Base-by-base conservation (phyloP, 2,888 invertebrate genomes). In the Cenopis cana region DNA sequence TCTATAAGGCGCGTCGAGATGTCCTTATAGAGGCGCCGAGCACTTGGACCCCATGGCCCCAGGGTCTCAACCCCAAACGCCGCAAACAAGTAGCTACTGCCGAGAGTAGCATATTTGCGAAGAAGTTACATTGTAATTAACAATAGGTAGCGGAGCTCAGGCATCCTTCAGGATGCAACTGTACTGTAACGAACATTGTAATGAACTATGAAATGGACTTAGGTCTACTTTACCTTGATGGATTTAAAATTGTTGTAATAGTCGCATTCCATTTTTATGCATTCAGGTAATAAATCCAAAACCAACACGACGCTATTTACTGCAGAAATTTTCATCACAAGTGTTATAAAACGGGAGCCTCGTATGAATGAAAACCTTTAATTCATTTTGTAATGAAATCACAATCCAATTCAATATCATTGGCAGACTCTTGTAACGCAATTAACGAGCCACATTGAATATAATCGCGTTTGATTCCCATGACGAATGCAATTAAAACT, bases 401-500 rank as follows among this genome's bases (percentile, higher is more conserved):
- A 54, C 18, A 38, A 52, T 52, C 18, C 52, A 52, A 62, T 64
- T 54, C 20, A 36, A 9, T 24, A 38, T 64, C n/a, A 54, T 38
- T 54, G 5, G 4, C n/a, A 5, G 20, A 6, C 38, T 62, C 36
- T 64, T 38, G 38, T 54, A 38, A 52, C 9, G 10, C 41, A 14
- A 14, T 41, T 14, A 50, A 10, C 50, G 18, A 46, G 33, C 52
- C 54, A 38, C 59, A 33, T 33, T 60, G 36, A 52, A 29, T 60
- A 52, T 54, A 59, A 60, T 68, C 18, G 60, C 14, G 29, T 60
- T 68, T 54, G 52, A 68, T 68, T 60, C 36, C 57, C 50, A 38
- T 36, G 50, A 24, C 67, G 50, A 68, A 38, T 52, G 50, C 50
- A 68, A 68, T 68, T 57, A 64, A 54, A 64, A 62, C 50, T 33